A percentile compares a stretch with the other conserved stretches of the same genome.
Conservation (phyloP, 2,888 invertebrate species). For the Eristalinus sepulchralis region DNA sequence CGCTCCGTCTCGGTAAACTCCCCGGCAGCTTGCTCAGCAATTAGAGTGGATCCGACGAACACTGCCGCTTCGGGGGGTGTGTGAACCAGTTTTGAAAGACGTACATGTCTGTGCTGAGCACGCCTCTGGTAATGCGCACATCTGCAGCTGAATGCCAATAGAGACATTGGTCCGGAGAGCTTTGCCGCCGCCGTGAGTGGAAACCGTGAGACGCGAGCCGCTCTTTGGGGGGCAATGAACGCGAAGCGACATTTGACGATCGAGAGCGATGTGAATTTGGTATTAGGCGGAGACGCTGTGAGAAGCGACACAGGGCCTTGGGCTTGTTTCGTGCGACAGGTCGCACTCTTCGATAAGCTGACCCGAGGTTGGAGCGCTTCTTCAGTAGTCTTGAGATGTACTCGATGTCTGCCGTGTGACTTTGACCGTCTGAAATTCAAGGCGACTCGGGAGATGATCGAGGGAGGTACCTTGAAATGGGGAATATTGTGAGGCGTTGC, state of each 20-base stretch:
- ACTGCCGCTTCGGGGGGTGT: constrained; percentile 27
- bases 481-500: no score
- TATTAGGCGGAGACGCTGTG: constrained; percentile 3
- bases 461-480: background rate
- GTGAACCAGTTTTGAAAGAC: constrained; percentile 31
- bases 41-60: constrained; percentile 51
- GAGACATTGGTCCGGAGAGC: constrained; percentile 2
- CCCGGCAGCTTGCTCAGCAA: constrained; percentile 27
- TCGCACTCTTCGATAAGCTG: background rate
- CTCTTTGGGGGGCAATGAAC: background rate
- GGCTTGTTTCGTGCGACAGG: background rate
- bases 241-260: background rate
- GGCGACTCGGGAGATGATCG: background rate
- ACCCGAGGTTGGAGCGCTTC: background rate
- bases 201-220: background rate
- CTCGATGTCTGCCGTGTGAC: background rate
- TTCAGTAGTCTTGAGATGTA: background rate
- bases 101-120: background rate
- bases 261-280: background rate
- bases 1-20: background rate
- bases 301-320: background rate
- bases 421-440: background rate
- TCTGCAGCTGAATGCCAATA: constrained; percentile 42
- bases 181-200: background rate
- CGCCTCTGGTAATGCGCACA: constrained; percentile 19